Evolutionary conservation across 2,888 invertebrate species (phyloP).

Genomic region (Parnassius apollo): DNA sequence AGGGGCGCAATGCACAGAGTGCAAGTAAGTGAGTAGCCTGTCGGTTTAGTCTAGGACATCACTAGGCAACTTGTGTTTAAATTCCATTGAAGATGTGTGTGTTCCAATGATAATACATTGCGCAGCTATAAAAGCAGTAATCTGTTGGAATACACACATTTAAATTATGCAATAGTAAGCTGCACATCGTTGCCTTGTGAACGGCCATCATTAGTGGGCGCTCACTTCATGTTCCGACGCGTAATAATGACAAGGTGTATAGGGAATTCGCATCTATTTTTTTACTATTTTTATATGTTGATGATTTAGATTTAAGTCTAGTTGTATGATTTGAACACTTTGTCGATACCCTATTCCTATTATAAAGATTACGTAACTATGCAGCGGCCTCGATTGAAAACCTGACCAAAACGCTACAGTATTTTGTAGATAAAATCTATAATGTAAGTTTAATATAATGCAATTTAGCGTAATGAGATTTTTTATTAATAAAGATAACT

Average conservation of each 20-base stretch:
- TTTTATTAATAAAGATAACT: constrained; percentile 79
- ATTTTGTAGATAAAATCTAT: constrained; percentile 82
- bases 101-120: constrained; percentile 11
- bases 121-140: not conserved
- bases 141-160: constrained; percentile 6
- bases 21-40: constrained; percentile 46
- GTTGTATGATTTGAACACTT: constrained; percentile 77
- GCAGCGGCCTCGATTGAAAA: constrained; percentile 69
- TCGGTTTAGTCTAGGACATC: constrained; percentile 31
- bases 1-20: constrained; percentile 11
- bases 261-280: constrained; percentile 76
- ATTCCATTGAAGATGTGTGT: constrained; percentile 1
- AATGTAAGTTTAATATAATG: constrained; percentile 77
- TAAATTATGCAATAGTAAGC: constrained; percentile 23
- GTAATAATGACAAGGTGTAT: constrained; percentile 71
- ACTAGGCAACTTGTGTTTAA: constrained; percentile 10
- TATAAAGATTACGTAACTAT: constrained; percentile 62
- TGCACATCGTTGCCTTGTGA: constrained; percentile 17
- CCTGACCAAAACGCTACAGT: constrained; percentile 75
- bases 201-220: constrained; percentile 24
- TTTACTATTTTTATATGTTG: constrained; percentile 81
- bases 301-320: constrained; percentile 77
- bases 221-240: constrained; percentile 46
- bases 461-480: constrained; percentile 78
- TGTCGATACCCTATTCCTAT: constrained; percentile 68